phyloP scores from a whole-genome alignment of 2,888 invertebrate species.

The Troides aeacus region DNA sequence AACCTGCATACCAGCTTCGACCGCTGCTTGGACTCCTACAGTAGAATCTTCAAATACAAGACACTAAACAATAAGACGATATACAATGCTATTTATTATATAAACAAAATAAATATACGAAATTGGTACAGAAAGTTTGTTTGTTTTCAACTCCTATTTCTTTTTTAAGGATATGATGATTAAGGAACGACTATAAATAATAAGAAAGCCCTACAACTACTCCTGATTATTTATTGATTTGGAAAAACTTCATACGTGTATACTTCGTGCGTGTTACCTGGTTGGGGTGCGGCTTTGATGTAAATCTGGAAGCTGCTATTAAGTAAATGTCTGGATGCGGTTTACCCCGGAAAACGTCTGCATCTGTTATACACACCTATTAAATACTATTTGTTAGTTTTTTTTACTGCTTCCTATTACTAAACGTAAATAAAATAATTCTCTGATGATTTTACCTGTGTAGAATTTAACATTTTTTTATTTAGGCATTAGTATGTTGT shows the following conservation, averaged over 20 bases:
- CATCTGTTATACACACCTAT: slow-evolving; percentile 79
- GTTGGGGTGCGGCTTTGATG: slow-evolving; percentile 78
- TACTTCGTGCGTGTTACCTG: slow-evolving; percentile 49
- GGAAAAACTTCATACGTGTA: neutral
- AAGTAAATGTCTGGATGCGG: slow-evolving; percentile 92
- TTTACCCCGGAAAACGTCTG: slow-evolving; percentile 89
- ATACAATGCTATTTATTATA: neutral
- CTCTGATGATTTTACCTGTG: neutral
- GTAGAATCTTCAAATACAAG: slow-evolving; percentile 94
- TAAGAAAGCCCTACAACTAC: no score
- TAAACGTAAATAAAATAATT: neutral
- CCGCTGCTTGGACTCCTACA: slow-evolving; percentile 88
- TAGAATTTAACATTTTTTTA: no score
- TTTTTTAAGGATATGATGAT: no score
- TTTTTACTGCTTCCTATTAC: neutral
- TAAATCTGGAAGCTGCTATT: slow-evolving; percentile 85
- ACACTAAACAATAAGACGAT: slow-evolving; percentile 72
- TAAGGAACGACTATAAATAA: no score
- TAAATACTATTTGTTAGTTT: slow-evolving; percentile 3
- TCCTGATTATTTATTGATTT: no score
- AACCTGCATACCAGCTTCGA: slow-evolving; percentile 90
- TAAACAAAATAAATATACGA: neutral
- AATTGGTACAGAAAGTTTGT: no score
- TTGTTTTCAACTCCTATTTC: no score
- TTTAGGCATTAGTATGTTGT: no score